phyloP scores from a whole-genome alignment of 2,113 vertebrate species.

The Diphyllodes magnificus region DNA sequence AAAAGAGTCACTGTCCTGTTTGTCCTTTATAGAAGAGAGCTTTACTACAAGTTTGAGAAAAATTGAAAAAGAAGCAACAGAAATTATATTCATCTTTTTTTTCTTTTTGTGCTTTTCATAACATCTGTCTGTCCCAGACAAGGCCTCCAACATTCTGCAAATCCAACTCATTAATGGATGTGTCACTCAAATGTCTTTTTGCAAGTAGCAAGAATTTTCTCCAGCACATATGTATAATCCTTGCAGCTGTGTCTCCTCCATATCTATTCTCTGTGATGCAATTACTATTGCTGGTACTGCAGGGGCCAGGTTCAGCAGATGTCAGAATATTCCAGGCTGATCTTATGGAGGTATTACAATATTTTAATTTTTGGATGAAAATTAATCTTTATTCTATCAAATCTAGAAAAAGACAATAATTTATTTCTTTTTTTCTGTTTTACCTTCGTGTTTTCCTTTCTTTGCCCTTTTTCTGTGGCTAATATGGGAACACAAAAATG shows the following conservation, averaged over 20 bases:
- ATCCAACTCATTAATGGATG: rapidly evolving
- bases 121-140: neutral
- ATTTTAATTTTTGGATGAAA: neutral
- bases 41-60: neutral
- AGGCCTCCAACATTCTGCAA: neutral
- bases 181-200: neutral
- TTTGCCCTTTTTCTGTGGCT: neutral
- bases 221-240: neutral
- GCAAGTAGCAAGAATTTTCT: neutral
- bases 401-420: neutral
- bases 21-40: neutral
- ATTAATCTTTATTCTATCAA: neutral
- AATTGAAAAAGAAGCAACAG: neutral
- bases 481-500: neutral
- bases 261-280: neutral
- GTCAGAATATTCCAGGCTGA: neutral
- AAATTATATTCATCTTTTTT: neutral
- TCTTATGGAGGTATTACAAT: rapidly evolving
- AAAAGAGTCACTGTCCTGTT: neutral
- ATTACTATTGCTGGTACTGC: neutral
- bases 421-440: neutral
- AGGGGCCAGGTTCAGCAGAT: neutral
- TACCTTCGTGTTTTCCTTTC: neutral
- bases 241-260: neutral
- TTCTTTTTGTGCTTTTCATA: neutral